Base-by-base conservation (phyloP, 2,113 vertebrate genomes). In the Centropristis striata region DNA sequence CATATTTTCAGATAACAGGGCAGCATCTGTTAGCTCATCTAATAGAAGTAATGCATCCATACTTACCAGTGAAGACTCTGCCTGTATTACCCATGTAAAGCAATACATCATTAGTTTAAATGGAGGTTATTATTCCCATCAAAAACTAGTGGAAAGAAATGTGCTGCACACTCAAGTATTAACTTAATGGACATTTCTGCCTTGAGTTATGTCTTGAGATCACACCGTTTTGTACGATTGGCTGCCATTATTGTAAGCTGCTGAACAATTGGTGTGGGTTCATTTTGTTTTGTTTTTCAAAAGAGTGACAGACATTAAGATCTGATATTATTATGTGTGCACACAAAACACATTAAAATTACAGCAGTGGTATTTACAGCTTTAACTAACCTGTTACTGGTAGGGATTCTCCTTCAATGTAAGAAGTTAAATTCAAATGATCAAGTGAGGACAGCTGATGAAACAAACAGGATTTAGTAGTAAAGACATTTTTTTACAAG, bases 351-450 rank as follows among this genome's bases (percentile, higher is more conserved):
- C 49, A 76, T 75, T 42, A 60, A 50, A 72, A 59, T 72, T 21
- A 75, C 28, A 37, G 65, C 67, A 41, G 58, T 71, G 94, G 95
- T 97, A 97, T 96, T 97, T 95, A 97, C 96, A 97, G 96, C 95
- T 96, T 94, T 96, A 97, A 97, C 95, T 96, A 97, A 97, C 96
- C 96, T 97, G 95, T 96, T 95, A 95, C 94, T 95, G 94, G 83
- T 32, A 95, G 94, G 93, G 92, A 90, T 93, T 96, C 93, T 95
- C 96, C 96, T 96, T 96, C 90, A 96, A 32, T 95, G 96, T 82
- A 75, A 97, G 95, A 93, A 96, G 95, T 96, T 96, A 96, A n/a
- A n/a, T n/a, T n/a, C n/a, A n/a, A n/a, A 96, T 95, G 96, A 95
- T 95, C 95, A 95, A 96, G 95, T 95, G 95, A 94, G 95, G 96